Evolutionary conservation across 53 echinoderm and acorn worm genomes (phyloP), one percentile per base, ranked within the genome.

Genomic region (Temnopleurus reevesii): DNA sequence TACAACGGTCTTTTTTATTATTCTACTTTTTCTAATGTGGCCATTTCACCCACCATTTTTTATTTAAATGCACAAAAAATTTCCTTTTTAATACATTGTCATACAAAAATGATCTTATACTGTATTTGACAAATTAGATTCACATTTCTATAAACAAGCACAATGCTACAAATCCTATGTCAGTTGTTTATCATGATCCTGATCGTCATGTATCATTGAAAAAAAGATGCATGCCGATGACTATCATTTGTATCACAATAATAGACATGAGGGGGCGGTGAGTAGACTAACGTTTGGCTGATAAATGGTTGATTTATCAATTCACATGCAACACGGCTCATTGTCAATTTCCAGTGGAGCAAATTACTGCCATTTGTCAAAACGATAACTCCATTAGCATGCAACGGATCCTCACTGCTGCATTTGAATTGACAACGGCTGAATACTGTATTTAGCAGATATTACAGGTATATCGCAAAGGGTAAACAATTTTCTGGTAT

Each of bases 241-340:
- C n/a, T 5, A 71, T 41, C 41, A 71, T 41, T 41, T 71, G 43
- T 43, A n/a, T 38, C n/a, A n/a, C n/a, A 38, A 41, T 43, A 71
- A 71, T n/a, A 41, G 71, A 71, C 15, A 71, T 71, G 71, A 38
- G 71, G 71, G 71, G 71, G 71, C 12, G 43, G 43, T 23, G 71
- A 41, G 71, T 41, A 71, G 19, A 41, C 41, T 8, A 71, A 36
- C n/a, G 71, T n/a, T 12, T 71, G 71, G 21, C 15, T 71, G 71
- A 71, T 71, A 41, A 71, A 71, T 71, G 71, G 71, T 71, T 71
- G 71, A 43, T n/a, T 38, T 71, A 8, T 38, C 71, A 71, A 71
- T 19, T 38, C 41, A 41, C 41, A 71, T 41, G 41, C 36, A 71
- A 38, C 41, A 71, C 38, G 41, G 23, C 6, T 4, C 23, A 71